Base-by-base conservation (phyloP, 2,797 vertebrate genomes). In the Cryptoblepharus egeriae region DNA sequence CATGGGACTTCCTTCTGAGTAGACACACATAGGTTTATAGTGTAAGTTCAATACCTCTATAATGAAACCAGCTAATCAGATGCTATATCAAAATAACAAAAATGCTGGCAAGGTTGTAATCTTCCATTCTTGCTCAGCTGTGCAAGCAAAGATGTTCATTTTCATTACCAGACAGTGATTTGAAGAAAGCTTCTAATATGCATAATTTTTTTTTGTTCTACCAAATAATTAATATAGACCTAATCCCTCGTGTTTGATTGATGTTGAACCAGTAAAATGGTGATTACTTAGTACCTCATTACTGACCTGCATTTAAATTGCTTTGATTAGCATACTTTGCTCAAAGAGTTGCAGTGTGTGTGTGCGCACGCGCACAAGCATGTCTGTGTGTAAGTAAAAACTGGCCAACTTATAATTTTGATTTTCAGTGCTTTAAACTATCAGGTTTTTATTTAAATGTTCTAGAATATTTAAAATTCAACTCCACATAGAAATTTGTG, bases 321-420 rank as follows among this genome's bases (percentile, higher is more conserved):
- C 7, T 5, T 15, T 52, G 24, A 49, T 69, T 69, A 82, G 52
- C 73, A 76, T 75, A 82, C 52, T 69, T 75, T 82, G 52, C 55
- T 82, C 72, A 60, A 52, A 20, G 60, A 83, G 42, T n/a, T n/a
- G n/a, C n/a, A n/a, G 45, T 49, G 45, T 49, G 45, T 49, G 45
- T 49, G 45, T 49, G 45, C 13, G 45, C 13, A 12, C 13, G 45
- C 13, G 45, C 13, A 12, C 13, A 12, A 11, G 45, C 13, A 12
- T 45, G 42, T 45, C 5, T 45, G 42, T 49, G 45, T 77, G 82
- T 90, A 69, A 24, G 13, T 90, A 71, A 28, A 85, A 81, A 12
- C 35, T 75, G 3, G 42, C 42, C 65, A 77, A 26, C 26, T 72
- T 49, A 20, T 86, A 64, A 1, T 58, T 74, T 78, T 89, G 24